phyloP scores from a whole-genome alignment of 2,888 invertebrate species.

The Tipula unca region DNA sequence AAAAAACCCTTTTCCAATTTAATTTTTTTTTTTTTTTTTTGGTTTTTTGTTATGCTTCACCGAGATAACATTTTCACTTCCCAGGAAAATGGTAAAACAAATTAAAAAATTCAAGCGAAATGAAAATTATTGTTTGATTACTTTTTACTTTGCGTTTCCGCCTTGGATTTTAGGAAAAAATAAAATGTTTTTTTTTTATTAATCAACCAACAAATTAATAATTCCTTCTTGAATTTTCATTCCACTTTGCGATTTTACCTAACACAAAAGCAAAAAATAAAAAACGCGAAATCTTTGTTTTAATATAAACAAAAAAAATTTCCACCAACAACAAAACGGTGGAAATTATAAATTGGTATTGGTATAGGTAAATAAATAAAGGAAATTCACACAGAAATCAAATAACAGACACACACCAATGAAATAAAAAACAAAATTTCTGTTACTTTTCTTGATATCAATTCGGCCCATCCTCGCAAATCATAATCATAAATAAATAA shows the following conservation, averaged over 20 bases:
- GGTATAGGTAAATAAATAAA: neutral
- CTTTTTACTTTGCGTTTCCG: neutral
- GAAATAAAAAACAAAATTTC: too few relatives aligned
- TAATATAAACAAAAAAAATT: neutral
- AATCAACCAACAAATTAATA: conserved; percentile 14
- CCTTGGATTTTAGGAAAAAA: neutral
- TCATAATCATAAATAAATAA: neutral
- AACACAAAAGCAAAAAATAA: too few relatives aligned
- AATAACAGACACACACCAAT: neutral
- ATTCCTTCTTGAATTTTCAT: neutral
- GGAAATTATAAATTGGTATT: neutral
- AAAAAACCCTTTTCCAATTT: neutral
- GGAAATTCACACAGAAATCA: neutral
- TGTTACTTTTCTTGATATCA: neutral
- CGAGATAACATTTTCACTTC: neutral
- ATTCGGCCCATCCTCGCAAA: neutral
- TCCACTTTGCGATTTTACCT: neutral
- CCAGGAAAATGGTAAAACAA: neutral
- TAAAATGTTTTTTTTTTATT: neutral
- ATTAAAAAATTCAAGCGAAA: neutral
- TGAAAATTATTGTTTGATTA: neutral
- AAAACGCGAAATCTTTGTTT: too few relatives aligned
- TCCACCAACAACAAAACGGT: neutral
- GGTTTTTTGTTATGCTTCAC: neutral
- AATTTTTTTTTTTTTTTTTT: neutral